A percentile compares a stretch with the other conserved stretches of the same genome.
phyloP scores from a whole-genome alignment of 2,797 vertebrate species.

The Australoheros facetus region DNA sequence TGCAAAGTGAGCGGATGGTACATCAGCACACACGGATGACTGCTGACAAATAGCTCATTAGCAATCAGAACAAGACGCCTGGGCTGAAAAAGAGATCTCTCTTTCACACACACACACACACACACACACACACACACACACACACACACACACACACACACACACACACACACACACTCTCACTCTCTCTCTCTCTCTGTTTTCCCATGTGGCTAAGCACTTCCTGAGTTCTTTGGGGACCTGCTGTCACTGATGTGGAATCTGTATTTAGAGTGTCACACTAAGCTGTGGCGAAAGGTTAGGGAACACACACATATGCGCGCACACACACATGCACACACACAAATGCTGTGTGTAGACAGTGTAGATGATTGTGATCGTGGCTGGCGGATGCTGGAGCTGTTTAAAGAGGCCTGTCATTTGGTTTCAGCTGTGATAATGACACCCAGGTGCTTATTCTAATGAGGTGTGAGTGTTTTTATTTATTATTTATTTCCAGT shows the following conservation, averaged over 20 bases:
- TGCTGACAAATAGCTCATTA: slow-evolving; percentile 76
- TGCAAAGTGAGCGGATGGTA: slow-evolving; percentile 2
- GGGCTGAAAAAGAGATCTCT: slow-evolving; percentile 62
- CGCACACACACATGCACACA: background rate
- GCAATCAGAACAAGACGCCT: slow-evolving; percentile 66
- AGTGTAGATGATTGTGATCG: slow-evolving; percentile 43
- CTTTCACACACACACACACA: slow-evolving; percentile 42
- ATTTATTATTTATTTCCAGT: slow-evolving; percentile 16
- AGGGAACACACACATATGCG: slow-evolving; percentile 8
- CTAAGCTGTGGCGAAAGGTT: slow-evolving; percentile 59
- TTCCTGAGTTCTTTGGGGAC: slow-evolving; percentile 57
- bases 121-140: slow-evolving; percentile 8
- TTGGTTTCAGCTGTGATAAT: slow-evolving; percentile 63
- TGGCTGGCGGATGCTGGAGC: slow-evolving; percentile 43
- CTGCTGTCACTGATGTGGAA: slow-evolving; percentile 65
- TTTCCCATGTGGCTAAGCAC: slow-evolving; percentile 32
- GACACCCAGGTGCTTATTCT: slow-evolving; percentile 68
- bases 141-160: slow-evolving; percentile 3
- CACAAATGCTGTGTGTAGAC: slow-evolving; percentile 10
- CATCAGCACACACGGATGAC: slow-evolving; percentile 54
- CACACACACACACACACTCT: background rate
- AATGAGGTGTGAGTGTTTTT: slow-evolving; percentile 37
- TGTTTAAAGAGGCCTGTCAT: slow-evolving; percentile 45
- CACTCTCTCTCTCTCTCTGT: background rate
- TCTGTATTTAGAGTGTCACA: slow-evolving; percentile 64